These are phyloP conservation scores for Indri indri DNA, from an alignment of 2,113 vertebrate genomes.

Conservation along the genomic window DNA sequence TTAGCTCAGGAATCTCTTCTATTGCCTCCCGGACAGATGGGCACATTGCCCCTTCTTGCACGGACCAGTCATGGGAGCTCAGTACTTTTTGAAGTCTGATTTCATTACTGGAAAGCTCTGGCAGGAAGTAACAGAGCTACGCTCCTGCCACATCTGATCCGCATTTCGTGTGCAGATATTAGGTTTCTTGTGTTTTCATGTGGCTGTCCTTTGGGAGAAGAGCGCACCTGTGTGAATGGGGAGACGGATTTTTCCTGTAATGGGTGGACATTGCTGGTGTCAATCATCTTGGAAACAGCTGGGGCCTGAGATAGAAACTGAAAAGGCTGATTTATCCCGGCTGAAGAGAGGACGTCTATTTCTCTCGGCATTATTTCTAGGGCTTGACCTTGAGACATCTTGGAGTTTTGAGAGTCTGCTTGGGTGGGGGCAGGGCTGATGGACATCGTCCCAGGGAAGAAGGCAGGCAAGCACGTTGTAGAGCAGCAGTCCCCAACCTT, in stretches of 20 bases:
- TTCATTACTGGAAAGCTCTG: slow-evolving; percentile 41
- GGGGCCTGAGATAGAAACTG: neutral
- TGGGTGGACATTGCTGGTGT: neutral
- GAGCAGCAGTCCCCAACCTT: no score
- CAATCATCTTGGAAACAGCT: neutral
- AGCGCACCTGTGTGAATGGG: neutral
- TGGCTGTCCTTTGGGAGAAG: neutral
- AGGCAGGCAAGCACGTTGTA: neutral
- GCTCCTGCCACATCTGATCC: neutral
- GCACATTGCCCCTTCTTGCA: neutral
- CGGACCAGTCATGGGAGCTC: neutral
- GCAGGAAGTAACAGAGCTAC: slow-evolving; percentile 7
- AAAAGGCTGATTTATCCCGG: neutral
- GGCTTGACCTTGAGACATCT: neutral
- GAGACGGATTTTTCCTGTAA: neutral
- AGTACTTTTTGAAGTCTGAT: neutral
- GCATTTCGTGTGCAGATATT: neutral
- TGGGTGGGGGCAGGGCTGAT: neutral
- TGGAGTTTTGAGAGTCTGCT: neutral
- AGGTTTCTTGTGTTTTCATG: neutral
- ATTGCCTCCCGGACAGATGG: neutral
- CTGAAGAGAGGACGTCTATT: neutral
- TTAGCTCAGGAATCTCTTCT: neutral
- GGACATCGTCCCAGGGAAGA: neutral
- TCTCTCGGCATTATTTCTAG: neutral